Evolutionary conservation across 2,888 invertebrate species (phyloP), one percentile per base, ranked within the genome.

Genomic region (Morpho helenor): DNA sequence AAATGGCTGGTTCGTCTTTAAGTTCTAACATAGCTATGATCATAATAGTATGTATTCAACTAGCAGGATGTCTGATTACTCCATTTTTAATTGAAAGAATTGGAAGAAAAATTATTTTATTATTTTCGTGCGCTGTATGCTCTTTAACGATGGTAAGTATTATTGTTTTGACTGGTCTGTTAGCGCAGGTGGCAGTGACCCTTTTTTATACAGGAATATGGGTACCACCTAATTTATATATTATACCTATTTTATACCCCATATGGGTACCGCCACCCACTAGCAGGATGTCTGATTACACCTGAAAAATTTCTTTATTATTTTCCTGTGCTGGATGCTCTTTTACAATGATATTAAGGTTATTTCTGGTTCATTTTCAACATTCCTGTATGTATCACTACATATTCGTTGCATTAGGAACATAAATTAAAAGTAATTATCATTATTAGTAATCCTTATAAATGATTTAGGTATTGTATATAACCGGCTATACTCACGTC

Each of bases 111-210:
- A 48, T 46, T 2, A 41, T 62, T 8, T 47, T 66, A n/a, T 8
- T 60, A 10, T 42, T 57, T 41, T 66, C 66, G 1, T 57, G 56
- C n/a, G 31, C 49, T 0, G 8, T 62, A 1, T 65, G 65, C 10
- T 59, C 50, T 49, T 31, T 59, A 4, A 56, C 56, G 23, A 61
- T 66, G 61, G 66, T 66, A 56, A 61, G 62, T 60, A 4, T 22
- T 56, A 7, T 43, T 31, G 16, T 16, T 16, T 16, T 16, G 16
- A 16, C 16, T 16, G 1, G 1, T 16, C 16, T 16, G 16, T 16
- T 16, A 16, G 16, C 16, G 16, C 16, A 16, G 2, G 16, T 16
- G 16, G 16, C 16, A 1, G 16, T 16, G 16, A 16, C 16, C 16
- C 16, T 16, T 16, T 16, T 16, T 16, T 16, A 16, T 16, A 16